Evolutionary conservation across 2,797 vertebrate species (phyloP).

Genomic region (Notolepis coatsorum): DNA sequence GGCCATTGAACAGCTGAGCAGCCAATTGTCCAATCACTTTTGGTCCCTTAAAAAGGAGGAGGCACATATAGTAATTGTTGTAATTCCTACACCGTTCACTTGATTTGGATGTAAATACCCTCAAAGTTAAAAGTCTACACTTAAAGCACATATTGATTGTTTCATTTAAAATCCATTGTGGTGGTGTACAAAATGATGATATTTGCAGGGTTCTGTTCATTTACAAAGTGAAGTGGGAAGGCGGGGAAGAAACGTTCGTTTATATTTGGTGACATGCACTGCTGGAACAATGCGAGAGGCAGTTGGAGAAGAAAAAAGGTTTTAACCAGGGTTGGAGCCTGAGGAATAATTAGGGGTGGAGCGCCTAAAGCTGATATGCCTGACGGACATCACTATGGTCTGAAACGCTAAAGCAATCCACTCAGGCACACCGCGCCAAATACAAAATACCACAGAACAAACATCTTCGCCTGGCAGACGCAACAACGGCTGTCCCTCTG

Average conservation of each 20-base stretch:
- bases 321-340: conserved; percentile 55
- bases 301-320: conserved; percentile 72
- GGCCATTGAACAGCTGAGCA: too few species aligned
- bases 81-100: too few species aligned
- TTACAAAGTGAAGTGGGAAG: conserved; percentile 15
- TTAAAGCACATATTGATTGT: too few species aligned
- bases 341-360: conserved; percentile 60
- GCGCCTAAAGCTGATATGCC: conserved; percentile 67
- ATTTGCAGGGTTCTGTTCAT: too few species aligned
- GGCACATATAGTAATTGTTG: too few species aligned
- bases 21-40: too few species aligned
- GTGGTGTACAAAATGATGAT: too few species aligned
- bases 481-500: conserved; percentile 72
- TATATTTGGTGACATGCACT: conserved; percentile 40
- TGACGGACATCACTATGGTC: conserved; percentile 80
- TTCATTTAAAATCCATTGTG: too few species aligned
- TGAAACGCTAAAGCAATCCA: conserved; percentile 72
- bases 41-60: too few species aligned
- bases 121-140: too few species aligned
- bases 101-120: too few species aligned
- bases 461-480: conserved; percentile 83
- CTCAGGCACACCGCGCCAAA: conserved; percentile 82
- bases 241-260: conserved; percentile 18
- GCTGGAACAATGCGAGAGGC: conserved; percentile 58
- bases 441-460: conserved; percentile 80